Evolutionary conservation across 2,797 vertebrate species (phyloP).

Genomic region (Calcarius lapponicus): DNA sequence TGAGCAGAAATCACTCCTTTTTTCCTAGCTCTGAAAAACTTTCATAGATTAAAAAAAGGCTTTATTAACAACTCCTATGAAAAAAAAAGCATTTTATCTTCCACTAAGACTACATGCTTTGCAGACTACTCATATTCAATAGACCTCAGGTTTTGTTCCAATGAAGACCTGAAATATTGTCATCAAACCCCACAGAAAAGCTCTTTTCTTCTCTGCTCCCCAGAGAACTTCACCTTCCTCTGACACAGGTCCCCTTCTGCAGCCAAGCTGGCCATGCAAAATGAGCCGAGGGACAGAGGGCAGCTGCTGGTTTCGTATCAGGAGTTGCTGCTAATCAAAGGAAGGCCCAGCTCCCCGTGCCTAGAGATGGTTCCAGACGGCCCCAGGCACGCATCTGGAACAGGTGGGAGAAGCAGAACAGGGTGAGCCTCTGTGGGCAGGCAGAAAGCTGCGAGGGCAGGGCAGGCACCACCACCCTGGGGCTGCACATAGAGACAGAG

Average conservation of each 20-base stretch:
- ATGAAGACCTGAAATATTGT: not conserved
- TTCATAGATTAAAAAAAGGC: not conserved
- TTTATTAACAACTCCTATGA: not conserved
- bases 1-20: not conserved
- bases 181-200: not conserved
- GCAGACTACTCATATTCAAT: not conserved
- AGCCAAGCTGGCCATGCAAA: not conserved
- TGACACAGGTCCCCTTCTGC: not conserved
- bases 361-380: not conserved
- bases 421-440: no score
- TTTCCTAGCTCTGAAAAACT: not conserved
- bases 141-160: not conserved
- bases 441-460: not conserved
- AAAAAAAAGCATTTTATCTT: not conserved
- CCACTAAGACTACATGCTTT: not conserved
- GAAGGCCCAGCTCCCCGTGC: not conserved
- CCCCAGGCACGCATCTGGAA: not conserved
- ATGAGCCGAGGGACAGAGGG: not conserved
- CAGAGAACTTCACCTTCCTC: not conserved
- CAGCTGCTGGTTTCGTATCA: not conserved
- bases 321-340: not conserved
- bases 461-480: fast-evolving
- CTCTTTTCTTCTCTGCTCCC: not conserved
- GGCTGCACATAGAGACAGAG: not conserved
- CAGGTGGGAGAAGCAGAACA: not conserved